Conservation (phyloP, 2,797 vertebrate species). For the Melanotaenia boesemani region DNA sequence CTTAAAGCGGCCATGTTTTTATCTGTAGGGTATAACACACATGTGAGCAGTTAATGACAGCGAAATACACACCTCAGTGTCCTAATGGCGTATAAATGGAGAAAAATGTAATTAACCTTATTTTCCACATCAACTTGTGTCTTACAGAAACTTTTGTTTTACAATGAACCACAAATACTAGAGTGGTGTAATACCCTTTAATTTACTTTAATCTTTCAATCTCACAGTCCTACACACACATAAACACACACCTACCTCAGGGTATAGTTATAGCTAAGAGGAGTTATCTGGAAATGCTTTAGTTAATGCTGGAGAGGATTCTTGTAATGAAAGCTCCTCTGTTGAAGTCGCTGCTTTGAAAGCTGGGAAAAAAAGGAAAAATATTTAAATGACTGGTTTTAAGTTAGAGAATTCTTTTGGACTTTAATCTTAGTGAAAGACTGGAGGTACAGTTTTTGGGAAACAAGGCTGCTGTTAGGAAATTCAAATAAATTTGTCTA, state of each 20-base stretch:
- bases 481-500: neutral
- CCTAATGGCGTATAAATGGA: neutral
- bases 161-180: neutral
- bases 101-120: slow-evolving; percentile 5
- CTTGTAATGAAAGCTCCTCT: slow-evolving; percentile 39
- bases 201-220: slow-evolving; percentile 21
- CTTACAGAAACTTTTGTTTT: neutral
- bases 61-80: neutral
- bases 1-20: neutral
- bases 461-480: neutral
- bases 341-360: slow-evolving; percentile 26
- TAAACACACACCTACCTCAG: neutral
- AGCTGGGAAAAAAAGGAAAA: neutral
- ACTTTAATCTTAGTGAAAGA: slow-evolving; percentile 3
- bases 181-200: slow-evolving; percentile 10
- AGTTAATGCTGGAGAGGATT: slow-evolving; percentile 43
- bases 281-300: slow-evolving; percentile 65
- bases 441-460: neutral
- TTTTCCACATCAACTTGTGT: neutral
- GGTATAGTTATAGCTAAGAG: slow-evolving; percentile 24
- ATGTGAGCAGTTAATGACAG: slow-evolving; percentile 3
- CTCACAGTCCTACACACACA: neutral
- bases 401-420: neutral
- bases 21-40: neutral
- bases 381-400: slow-evolving; percentile 26